Evolutionary conservation across 2,888 invertebrate genomes (phyloP).

Genomic region (Idaea aversata): DNA sequence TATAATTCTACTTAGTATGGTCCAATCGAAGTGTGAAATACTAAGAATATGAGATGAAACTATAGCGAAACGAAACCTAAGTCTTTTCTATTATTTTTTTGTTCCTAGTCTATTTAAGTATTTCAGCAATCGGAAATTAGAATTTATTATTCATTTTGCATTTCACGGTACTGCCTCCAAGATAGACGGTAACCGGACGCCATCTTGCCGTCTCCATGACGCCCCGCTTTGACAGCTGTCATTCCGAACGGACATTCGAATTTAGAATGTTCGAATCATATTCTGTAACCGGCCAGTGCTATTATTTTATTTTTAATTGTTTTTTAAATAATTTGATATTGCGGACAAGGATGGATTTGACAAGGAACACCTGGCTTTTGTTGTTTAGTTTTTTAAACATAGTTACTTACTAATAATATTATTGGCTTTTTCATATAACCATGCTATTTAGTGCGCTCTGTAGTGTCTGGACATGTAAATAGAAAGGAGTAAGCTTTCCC

Average conservation of each 20-base stretch:
- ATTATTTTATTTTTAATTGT: neutral
- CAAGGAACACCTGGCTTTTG: neutral
- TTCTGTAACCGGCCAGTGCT: neutral
- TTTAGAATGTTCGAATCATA: constrained; percentile 67
- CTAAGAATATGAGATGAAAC: too few species aligned
- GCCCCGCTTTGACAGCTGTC: constrained; percentile 76
- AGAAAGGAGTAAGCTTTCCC: too few species aligned
- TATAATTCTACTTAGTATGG: too few species aligned
- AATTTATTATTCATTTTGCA: constrained; percentile 64
- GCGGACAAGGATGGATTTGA: neutral
- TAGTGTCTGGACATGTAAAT: too few species aligned
- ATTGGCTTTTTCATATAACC: too few species aligned
- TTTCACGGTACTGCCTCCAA: constrained; percentile 57
- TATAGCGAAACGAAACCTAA: too few species aligned
- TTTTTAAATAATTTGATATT: neutral
- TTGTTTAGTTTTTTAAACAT: neutral
- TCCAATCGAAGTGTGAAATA: too few species aligned
- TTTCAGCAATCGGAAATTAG: constrained; percentile 69
- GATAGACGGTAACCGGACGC: constrained; percentile 77
- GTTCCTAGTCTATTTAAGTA: neutral
- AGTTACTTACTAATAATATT: too few species aligned
- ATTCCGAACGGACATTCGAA: constrained; percentile 68
- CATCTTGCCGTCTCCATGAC: constrained; percentile 65
- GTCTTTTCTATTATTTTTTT: too few species aligned
- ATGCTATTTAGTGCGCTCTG: too few species aligned